These are phyloP conservation scores for Scartelaos histophorus DNA, from an alignment of 2,113 vertebrate species.

Conservation along the genomic window DNA sequence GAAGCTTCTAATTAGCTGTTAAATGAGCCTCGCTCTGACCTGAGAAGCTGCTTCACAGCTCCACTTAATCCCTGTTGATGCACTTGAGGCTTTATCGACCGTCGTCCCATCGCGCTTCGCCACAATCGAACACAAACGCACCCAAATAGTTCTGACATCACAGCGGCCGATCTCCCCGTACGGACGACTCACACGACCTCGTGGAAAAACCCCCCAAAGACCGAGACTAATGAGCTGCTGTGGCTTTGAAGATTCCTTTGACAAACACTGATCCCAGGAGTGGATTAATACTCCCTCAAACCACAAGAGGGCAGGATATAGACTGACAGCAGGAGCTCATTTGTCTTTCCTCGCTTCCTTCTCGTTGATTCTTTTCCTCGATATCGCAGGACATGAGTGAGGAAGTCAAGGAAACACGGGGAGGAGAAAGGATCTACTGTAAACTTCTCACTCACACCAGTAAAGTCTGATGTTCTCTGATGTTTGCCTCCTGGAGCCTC, in stretches of 20 bases:
- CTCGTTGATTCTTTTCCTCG: too few species aligned
- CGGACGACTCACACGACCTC: slow-evolving; percentile 36
- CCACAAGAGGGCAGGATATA: slow-evolving; percentile 4
- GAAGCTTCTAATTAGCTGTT: slow-evolving; percentile 69
- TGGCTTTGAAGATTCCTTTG: slow-evolving; percentile 37
- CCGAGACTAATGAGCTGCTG: slow-evolving; percentile 45
- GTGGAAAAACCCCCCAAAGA: slow-evolving; percentile 29
- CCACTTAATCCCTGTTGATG: slow-evolving; percentile 68
- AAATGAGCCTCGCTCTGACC: slow-evolving; percentile 64
- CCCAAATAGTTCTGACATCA: slow-evolving; percentile 28
- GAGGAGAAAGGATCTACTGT: too few species aligned
- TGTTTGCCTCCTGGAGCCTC: too few species aligned
- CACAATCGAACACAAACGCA: slow-evolving; percentile 48
- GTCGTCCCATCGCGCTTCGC: slow-evolving; percentile 49
- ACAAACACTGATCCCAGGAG: slow-evolving; percentile 30
- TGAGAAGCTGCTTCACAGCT: slow-evolving; percentile 48
- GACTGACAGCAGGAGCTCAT: not conserved
- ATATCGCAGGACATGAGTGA: too few species aligned
- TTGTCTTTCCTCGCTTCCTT: too few species aligned
- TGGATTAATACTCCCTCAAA: slow-evolving; percentile 23
- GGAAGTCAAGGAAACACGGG: too few species aligned
- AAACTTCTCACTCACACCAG: too few species aligned
- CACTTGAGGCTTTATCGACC: slow-evolving; percentile 71
- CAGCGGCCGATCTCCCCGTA: slow-evolving; percentile 24
- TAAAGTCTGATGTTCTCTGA: too few species aligned